Evolutionary conservation across 2,797 vertebrate genomes (phyloP), one percentile per base, ranked within the genome.

Genomic region (Hipposideros larvatus): DNA sequence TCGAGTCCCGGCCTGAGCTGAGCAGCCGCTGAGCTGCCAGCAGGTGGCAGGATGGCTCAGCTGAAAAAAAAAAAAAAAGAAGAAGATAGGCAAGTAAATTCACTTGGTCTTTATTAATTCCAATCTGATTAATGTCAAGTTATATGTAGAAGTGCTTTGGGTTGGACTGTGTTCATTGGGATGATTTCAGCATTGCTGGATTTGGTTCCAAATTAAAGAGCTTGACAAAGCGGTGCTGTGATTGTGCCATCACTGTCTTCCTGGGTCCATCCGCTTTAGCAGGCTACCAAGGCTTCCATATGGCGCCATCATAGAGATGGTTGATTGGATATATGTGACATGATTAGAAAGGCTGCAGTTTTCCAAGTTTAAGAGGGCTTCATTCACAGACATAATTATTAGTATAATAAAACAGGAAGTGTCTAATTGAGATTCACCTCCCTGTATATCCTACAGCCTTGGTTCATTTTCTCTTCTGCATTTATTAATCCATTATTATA

Each of bases 401-500:
- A 90, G 37, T 31, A 26, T n/a, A 92, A 63, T 19, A 93, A 78
- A 92, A 84, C 28, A 84, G 84, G 61, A 91, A 83, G 87, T 74
- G 0, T 61, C 66, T 92, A 48, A 87, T 46, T 70, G 61, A 80
- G 87, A 89, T 90, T 94, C 51, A 87, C 80, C 11, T 16, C 59
- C 43, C 63, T 87, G 88, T 78, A n/a, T 57, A 74, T 73, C 90
- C 73, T 92, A 75, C 15, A 46, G 75, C 63, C 68, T 3, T 94
- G 2, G 0, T 74, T 91, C 95, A 93, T 96, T 96, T 93, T 89
- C 37, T 43, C 57, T 94, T 91, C 65, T 96, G 90, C 89, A 90
- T 96, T 98, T 96, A 97, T 98, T 97, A 98, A 97, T 97, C 96
- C 71, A 80, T 97, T 97, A 96, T 97, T 97, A 97, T 2, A 4